Evolutionary conservation across 2,113 vertebrate genomes (phyloP).

Genomic region (Phrynosoma blainvillii): DNA sequence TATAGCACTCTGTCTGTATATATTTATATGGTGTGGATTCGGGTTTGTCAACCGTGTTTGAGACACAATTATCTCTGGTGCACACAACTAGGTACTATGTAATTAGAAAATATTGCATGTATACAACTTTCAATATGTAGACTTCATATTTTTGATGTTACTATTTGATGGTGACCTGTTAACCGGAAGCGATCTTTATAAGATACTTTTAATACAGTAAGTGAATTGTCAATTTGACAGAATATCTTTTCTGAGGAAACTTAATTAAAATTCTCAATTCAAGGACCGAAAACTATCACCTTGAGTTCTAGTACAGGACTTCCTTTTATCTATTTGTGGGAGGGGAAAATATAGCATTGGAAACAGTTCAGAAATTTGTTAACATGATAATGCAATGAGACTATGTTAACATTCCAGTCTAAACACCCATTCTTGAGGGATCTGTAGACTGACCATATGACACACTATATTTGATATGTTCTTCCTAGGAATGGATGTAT

Average conservation of each 20-base stretch:
- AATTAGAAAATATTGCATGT: constrained; percentile 75
- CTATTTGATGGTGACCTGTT: constrained; percentile 77
- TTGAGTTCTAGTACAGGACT: constrained; percentile 68
- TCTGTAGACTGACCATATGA: constrained; percentile 55
- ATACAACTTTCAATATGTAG: constrained; percentile 70
- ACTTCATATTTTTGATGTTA: constrained; percentile 77
- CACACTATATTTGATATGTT: constrained; percentile 46
- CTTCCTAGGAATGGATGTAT: constrained; percentile 58
- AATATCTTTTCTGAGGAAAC: constrained; percentile 59
- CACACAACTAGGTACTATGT: constrained; percentile 71
- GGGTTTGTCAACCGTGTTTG: constrained; percentile 72
- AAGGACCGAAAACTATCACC: constrained; percentile 60
- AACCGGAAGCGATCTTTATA: constrained; percentile 79
- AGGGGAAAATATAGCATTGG: constrained; percentile 41
- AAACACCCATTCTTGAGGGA: constrained; percentile 52
- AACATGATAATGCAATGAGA: constrained; percentile 70
- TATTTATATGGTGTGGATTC: constrained; percentile 69
- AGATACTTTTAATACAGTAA: constrained; percentile 74
- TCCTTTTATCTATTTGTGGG: constrained; percentile 61
- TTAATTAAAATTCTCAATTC: constrained; percentile 69
- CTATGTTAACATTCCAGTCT: constrained; percentile 64
- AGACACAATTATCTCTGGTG: constrained; percentile 76
- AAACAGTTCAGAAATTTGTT: constrained; percentile 57
- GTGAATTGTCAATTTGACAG: constrained; percentile 73
- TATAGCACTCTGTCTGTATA: constrained; percentile 66